Conservation (phyloP, 2,888 invertebrate species). For the Bruchidius siliquastri region DNA sequence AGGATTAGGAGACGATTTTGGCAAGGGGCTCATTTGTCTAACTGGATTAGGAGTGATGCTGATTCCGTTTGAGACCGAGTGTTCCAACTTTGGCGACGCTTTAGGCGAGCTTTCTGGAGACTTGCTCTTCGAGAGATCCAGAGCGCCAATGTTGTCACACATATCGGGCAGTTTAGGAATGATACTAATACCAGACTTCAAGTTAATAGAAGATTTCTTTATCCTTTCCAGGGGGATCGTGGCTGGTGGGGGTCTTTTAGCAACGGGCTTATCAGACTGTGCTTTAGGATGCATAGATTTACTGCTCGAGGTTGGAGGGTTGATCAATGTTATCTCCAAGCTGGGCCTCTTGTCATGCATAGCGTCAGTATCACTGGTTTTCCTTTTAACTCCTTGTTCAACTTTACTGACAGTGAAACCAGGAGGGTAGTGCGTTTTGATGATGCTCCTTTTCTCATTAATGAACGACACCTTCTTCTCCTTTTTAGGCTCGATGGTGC, state of each 20-base stretch:
- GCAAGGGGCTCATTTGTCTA: conserved; percentile 19
- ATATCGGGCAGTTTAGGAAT: conserved; percentile 39
- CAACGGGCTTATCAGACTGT: conserved; percentile 19
- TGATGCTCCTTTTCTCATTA: conserved; percentile 20
- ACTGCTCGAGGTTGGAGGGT: conserved; percentile 25
- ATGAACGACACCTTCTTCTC: conserved; percentile 24
- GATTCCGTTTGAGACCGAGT: conserved; percentile 26
- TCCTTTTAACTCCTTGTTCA: conserved; percentile 41
- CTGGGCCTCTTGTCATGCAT: conserved; percentile 40
- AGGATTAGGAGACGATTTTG: conserved; percentile 10
- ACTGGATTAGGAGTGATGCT: conserved; percentile 14
- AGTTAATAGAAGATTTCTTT: conserved; percentile 43
- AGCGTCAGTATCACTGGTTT: conserved; percentile 29
- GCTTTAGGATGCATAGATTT: conserved; percentile 13
- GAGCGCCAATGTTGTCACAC: conserved; percentile 51
- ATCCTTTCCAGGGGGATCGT: conserved; percentile 52
- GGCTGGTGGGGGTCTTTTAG: conserved; percentile 51
- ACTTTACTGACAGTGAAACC: conserved; percentile 48
- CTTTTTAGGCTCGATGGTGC: conserved; percentile 24
- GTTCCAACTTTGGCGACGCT: conserved; percentile 35
- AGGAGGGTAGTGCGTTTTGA: conserved; percentile 29
- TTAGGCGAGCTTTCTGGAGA: conserved; percentile 30
- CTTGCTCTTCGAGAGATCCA: conserved; percentile 50
- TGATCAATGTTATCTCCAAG: conserved; percentile 44
- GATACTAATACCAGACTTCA: conserved; percentile 38